Percentiles rank a stretch among this genome's conserved stretches.
These are phyloP conservation scores for Dromococcyx pavoninus DNA, from an alignment of 2,797 vertebrate species.

Conservation along the genomic window DNA sequence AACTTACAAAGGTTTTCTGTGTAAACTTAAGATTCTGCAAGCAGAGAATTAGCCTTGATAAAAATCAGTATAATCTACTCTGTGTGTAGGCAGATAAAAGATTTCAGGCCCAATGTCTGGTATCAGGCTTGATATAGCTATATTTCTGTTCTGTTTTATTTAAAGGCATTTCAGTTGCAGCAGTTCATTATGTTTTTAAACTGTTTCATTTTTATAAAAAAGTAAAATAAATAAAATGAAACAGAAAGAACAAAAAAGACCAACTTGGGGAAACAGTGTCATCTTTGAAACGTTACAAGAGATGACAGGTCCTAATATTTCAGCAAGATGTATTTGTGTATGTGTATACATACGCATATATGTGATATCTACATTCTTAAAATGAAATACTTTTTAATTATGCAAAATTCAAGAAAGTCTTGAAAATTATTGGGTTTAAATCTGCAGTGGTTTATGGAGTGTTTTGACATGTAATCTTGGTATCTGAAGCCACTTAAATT, in stretches of 20 bases:
- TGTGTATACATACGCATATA: accelerated
- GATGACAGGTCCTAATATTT: background rate
- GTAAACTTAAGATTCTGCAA: background rate
- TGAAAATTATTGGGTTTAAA: background rate
- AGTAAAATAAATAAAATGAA: background rate
- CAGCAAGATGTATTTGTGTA: background rate
- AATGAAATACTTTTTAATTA: background rate
- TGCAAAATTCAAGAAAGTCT: background rate
- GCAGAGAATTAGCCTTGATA: background rate
- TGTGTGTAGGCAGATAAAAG: background rate
- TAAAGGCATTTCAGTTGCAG: background rate
- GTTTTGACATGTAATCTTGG: background rate
- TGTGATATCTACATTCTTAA: background rate
- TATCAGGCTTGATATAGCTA: background rate
- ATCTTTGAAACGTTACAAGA: background rate
- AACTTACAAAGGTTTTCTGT: background rate
- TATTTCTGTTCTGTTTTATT: background rate
- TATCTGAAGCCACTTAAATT: background rate
- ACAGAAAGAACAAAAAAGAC: background rate
- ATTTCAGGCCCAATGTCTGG: background rate
- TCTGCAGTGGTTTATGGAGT: background rate
- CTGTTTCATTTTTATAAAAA: background rate
- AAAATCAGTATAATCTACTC: background rate
- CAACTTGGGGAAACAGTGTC: background rate
- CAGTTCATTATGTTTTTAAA: background rate